Evolutionary conservation across 2,113 vertebrate genomes (phyloP).

Genomic region (Takifugu flavidus): DNA sequence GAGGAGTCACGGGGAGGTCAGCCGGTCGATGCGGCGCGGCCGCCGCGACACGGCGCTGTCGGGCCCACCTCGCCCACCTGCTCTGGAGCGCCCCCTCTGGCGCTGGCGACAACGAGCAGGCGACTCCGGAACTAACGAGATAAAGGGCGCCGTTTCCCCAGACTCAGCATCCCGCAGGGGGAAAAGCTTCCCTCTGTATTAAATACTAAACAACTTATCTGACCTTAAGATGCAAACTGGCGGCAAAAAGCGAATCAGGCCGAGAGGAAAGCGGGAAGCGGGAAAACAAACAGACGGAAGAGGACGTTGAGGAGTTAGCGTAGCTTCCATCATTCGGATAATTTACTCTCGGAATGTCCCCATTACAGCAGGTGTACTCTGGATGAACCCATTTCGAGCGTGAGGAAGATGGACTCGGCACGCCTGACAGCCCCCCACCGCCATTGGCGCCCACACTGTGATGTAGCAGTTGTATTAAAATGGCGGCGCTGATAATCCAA

Average conservation of each 20-base stretch:
- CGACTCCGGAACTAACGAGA: conserved; percentile 7
- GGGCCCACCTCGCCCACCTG: conserved; percentile 1
- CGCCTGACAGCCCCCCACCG: conserved; percentile 67
- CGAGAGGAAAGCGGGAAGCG: conserved; percentile 23
- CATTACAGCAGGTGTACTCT: conserved; percentile 83
- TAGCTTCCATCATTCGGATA: conserved; percentile 67
- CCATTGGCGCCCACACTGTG: conserved; percentile 78
- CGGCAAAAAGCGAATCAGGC: conserved; percentile 34
- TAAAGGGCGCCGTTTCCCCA: conserved; percentile 13
- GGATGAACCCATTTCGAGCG: conserved; percentile 83
- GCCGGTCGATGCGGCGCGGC: conserved; percentile 43
- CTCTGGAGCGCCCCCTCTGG: conserved; percentile 21
- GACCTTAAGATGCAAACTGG: conserved; percentile 5
- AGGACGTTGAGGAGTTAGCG: conserved; percentile 54
- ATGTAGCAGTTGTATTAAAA: conserved; percentile 93
- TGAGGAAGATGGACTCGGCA: conserved; percentile 71
- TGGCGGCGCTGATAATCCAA: conserved; percentile 90
- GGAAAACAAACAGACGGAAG: conserved; percentile 55
- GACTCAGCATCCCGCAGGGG: background rate
- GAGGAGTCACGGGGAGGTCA: conserved; percentile 81
- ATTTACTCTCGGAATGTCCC: conserved; percentile 68
- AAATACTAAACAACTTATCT: conserved; percentile 24
- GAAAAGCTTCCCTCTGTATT: conserved; percentile 5
- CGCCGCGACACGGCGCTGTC: conserved; percentile 63
- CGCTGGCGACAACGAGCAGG: too few relatives aligned